Percentiles rank a stretch among this genome's conserved stretches.
Evolutionary conservation across 2,888 invertebrate species (phyloP).

Genomic region (Amblyteles armatorius): DNA sequence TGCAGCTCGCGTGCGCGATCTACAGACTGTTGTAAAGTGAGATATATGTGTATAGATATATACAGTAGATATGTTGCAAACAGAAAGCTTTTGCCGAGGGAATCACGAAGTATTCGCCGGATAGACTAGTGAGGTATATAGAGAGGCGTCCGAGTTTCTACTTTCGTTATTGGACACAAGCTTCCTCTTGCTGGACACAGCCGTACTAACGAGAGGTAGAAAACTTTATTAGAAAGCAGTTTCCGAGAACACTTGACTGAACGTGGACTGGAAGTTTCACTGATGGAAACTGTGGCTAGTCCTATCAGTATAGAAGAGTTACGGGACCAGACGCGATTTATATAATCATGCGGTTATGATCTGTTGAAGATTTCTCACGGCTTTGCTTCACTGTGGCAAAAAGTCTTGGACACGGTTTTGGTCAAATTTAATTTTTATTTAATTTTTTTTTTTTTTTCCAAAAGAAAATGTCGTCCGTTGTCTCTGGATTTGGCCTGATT

Average conservation of each 20-base stretch:
- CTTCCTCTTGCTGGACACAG: constrained; percentile 23
- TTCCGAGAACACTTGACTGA: constrained; percentile 48
- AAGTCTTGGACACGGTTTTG: background rate
- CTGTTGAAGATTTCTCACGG: background rate
- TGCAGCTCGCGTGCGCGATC: constrained; percentile 33
- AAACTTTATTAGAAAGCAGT: constrained; percentile 68
- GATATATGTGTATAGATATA: constrained; percentile 14
- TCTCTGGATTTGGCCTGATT: background rate
- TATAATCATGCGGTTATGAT: constrained; percentile 31
- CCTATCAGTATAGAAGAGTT: constrained; percentile 33
- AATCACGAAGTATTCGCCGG: constrained; percentile 55
- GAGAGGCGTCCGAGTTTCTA: constrained; percentile 41
- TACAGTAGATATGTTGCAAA: background rate
- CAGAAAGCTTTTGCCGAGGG: constrained; percentile 41
- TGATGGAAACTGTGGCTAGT: constrained; percentile 22
- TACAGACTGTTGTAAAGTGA: constrained; percentile 10
- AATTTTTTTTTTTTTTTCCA: background rate
- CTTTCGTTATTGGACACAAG: constrained; percentile 53
- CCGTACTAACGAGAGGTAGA: constrained; percentile 62
- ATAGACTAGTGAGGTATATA: constrained; percentile 33
- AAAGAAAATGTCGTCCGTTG: background rate
- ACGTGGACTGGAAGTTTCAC: constrained; percentile 53
- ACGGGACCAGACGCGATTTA: constrained; percentile 54
- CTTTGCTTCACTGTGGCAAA: background rate
- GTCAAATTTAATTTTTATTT: background rate